Evolutionary conservation across 2,797 vertebrate genomes (phyloP).

Genomic region (Onychomys torridus): DNA sequence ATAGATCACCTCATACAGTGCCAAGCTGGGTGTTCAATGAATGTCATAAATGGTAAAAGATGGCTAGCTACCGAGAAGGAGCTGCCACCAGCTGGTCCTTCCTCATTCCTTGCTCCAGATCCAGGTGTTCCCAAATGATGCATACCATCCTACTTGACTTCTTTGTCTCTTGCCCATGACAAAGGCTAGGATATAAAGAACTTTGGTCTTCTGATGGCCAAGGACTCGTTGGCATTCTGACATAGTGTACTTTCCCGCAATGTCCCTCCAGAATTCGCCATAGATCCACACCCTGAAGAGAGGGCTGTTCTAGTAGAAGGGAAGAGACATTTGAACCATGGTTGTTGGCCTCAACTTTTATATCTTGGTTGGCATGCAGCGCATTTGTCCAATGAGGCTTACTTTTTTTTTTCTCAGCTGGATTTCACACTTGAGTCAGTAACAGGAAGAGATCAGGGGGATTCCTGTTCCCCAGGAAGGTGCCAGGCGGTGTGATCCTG

Average conservation of each 20-base stretch:
- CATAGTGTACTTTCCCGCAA: rapidly evolving
- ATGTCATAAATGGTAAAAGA: neutral
- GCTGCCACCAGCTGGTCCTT: neutral
- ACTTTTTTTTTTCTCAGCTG: neutral
- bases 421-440: neutral
- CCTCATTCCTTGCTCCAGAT: neutral
- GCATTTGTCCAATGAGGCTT: neutral
- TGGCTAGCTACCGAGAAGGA: too few species aligned
- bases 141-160: too few species aligned
- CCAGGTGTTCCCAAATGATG: neutral
- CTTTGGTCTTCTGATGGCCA: neutral
- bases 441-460: too few species aligned
- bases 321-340: neutral
- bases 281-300: neutral
- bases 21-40: neutral
- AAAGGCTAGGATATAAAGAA: rapidly evolving
- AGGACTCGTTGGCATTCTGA: neutral
- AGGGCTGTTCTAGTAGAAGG: neutral
- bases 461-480: neutral
- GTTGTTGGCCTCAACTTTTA: neutral
- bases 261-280: rapidly evolving
- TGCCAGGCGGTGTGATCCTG: neutral
- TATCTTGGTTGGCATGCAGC: too few species aligned
- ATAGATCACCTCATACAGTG: neutral
- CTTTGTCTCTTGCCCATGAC: neutral